phyloP scores from a whole-genome alignment of 1,140 invertebrate genomes.

The Drosophila seguyi region DNA sequence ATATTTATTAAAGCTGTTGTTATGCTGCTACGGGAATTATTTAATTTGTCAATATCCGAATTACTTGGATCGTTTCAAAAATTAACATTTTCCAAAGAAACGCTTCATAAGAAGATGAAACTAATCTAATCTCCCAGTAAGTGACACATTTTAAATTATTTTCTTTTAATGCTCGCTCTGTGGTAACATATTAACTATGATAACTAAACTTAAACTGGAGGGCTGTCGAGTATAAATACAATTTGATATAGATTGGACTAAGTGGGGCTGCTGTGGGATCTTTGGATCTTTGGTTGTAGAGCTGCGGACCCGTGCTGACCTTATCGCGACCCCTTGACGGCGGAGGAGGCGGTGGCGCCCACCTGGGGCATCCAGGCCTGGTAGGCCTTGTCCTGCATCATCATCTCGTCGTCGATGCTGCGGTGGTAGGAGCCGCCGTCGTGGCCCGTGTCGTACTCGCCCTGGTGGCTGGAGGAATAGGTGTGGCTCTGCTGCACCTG shows the following conservation, averaged over 20 bases:
- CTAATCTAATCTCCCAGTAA: neutral
- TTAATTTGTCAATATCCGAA: neutral
- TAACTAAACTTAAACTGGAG: conserved; percentile 69
- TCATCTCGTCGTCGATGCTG: conserved; percentile 87
- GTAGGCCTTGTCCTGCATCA: conserved; percentile 87
- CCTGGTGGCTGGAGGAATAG: conserved; percentile 90
- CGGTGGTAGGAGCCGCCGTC: conserved; percentile 87
- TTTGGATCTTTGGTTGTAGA: conserved; percentile 66
- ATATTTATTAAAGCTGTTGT: neutral
- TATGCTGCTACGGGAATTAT: neutral
- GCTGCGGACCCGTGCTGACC: conserved; percentile 1
- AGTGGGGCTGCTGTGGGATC: conserved; percentile 26
- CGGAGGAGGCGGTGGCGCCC: conserved; percentile 15
- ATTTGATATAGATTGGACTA: conserved; percentile 69
- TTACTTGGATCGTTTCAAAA: too few species aligned
- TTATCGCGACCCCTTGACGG: conserved; percentile 60
- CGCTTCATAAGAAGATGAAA: too few species aligned
- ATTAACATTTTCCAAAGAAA: too few species aligned
- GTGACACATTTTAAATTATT: neutral
- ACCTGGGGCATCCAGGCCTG: conserved; percentile 85
- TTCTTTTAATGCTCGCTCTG: conserved; percentile 53
- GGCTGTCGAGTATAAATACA: conserved; percentile 73
- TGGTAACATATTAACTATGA: conserved; percentile 65
- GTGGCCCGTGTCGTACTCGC: conserved; percentile 88
- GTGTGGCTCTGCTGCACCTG: conserved; percentile 91